Percentiles rank a stretch among this genome's conserved stretches.
Conservation (phyloP, 2,113 vertebrate genomes). For the Rhabdomys dilectus region DNA sequence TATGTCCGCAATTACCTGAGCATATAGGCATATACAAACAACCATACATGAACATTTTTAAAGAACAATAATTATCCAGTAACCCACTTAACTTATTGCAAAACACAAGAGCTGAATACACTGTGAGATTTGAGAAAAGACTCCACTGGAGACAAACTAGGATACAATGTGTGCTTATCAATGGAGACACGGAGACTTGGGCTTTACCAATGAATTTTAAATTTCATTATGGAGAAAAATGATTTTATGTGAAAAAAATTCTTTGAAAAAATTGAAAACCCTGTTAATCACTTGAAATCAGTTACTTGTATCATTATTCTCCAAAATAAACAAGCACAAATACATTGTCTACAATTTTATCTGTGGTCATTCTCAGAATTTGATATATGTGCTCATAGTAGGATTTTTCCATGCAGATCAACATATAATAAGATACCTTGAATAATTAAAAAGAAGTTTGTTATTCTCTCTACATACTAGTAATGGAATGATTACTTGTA, state of each 20-base stretch:
- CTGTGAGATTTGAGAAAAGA: not conserved
- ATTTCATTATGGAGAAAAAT: not conserved
- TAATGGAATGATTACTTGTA: not conserved
- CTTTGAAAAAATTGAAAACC: not conserved
- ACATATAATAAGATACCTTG: not conserved
- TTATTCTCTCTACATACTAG: not conserved
- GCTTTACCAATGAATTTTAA: not conserved
- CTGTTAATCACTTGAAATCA: not conserved
- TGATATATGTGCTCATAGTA: not conserved
- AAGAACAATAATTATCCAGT: not conserved
- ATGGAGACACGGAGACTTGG: not conserved
- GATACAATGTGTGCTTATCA: not conserved
- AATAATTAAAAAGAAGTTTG: not conserved
- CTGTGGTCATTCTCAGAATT: not conserved
- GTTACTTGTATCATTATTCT: not conserved
- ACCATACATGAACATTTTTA: too few relatives aligned
- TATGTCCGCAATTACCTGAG: not conserved
- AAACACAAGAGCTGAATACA: not conserved
- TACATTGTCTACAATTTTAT: not conserved
- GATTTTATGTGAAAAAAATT: not conserved
- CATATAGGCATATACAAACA: not conserved
- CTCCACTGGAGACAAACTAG: not conserved
- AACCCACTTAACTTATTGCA: not conserved
- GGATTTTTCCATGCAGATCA: not conserved
- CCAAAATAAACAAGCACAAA: not conserved